Evolutionary conservation across 1,140 invertebrate genomes (phyloP), one percentile per base, ranked within the genome.

Genomic region (Nasonia longicornis): DNA sequence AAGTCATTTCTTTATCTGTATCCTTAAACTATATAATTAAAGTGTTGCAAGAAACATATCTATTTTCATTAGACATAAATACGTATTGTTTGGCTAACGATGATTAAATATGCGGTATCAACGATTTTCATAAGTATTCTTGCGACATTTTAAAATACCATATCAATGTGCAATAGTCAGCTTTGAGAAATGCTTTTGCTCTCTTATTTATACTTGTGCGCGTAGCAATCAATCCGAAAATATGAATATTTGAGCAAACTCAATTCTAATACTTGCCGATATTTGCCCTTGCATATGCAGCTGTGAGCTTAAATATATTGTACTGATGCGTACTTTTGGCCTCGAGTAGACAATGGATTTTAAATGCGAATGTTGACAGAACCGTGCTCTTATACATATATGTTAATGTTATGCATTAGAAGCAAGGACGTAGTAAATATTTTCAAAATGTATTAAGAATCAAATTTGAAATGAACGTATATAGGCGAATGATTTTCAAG

Each of bases 331-430:
- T 75, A 75, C 16, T 80, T 66, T 75, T 70, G 63, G 71, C 45
- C 64, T 72, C 35, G 16, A 22, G 45, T 64, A 72, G 67, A 67
- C 48, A 42, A 81, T 81, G 64, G 8, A 77, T 31, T 81, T 81
- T 77, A 10, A 77, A 81, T 77, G 75, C 75, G 26, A 81, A 81
- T 81, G 26, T 81, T 81, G 20, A 77, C 20, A 81, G 72, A 81
- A 77, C n/a, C 77, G 80, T 77, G 75, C 74, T 81, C 74, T 77
- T 81, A 81, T 77, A 58, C 52, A 7, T 58, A 77, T 81, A 77
- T 81, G 35, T 78, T 77, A 73, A 52, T 78, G 52, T 80, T 67
- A 73, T 64, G 26, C 16, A 81, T 63, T 76, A 29, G 16, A 72
- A 52, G 26, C 14, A 48, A 77, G 10, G 66, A 82, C 48, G 63